These are phyloP conservation scores for Rhadina sibilatrix DNA, from an alignment of 2,113 vertebrate genomes.

Conservation along the genomic window DNA sequence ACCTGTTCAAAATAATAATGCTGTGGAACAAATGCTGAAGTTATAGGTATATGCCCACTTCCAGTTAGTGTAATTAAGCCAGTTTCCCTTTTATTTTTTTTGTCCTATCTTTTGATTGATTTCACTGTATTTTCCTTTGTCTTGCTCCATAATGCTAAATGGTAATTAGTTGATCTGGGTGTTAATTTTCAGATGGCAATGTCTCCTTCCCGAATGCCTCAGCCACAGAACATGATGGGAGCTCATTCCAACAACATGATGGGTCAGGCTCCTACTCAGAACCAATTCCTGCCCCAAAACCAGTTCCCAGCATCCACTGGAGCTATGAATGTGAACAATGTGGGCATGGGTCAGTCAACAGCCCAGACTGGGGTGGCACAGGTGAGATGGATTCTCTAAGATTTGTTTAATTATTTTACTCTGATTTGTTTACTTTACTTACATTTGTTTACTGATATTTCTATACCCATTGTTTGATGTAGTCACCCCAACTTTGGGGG, in stretches of 20 bases:
- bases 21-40: background rate
- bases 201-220: slow-evolving; percentile 93
- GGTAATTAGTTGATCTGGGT: background rate
- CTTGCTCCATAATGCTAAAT: background rate
- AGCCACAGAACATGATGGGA: slow-evolving; percentile 87
- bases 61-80: background rate
- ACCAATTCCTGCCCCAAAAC: slow-evolving; percentile 88
- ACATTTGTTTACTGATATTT: background rate
- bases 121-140: background rate
- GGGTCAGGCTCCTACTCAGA: slow-evolving; percentile 83
- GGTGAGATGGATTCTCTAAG: slow-evolving; percentile 68
- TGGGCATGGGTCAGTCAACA: slow-evolving; percentile 82
- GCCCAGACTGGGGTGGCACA: slow-evolving; percentile 83
- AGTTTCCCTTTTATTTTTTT: background rate
- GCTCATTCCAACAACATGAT: slow-evolving; percentile 86
- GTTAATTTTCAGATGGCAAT: slow-evolving; percentile 86
- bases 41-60: background rate
- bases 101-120: background rate
- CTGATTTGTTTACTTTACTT: background rate
- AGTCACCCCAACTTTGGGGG: background rate
- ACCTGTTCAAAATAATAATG: background rate
- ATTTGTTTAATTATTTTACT: background rate
- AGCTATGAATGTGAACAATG: slow-evolving; percentile 85
- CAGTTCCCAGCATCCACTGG: slow-evolving; percentile 83
- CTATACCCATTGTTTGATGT: background rate